A percentile compares a stretch with the other conserved stretches of the same genome.
These are phyloP conservation scores for Addax nasomaculatus DNA, from an alignment of 2,113 vertebrate species.

Conservation along the genomic window DNA sequence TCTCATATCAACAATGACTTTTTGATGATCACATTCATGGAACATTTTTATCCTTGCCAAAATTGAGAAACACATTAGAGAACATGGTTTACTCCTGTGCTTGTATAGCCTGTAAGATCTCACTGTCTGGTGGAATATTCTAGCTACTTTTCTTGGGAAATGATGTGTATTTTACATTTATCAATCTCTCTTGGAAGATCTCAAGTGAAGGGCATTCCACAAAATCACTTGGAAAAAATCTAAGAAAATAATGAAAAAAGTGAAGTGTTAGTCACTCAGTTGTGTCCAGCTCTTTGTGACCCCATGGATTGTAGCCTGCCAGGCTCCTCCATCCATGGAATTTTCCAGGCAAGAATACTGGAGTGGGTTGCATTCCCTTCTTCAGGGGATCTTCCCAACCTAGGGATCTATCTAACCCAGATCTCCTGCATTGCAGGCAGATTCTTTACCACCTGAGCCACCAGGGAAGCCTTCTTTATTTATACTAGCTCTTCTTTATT, in stretches of 20 bases:
- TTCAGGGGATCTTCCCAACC: background rate
- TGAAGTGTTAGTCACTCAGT: background rate
- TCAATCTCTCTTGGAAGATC: background rate
- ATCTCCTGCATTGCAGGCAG: background rate
- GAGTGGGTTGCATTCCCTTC: background rate
- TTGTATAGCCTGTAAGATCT: background rate
- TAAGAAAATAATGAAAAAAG: background rate
- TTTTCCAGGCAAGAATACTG: background rate
- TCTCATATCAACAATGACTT: background rate
- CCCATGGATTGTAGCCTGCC: background rate
- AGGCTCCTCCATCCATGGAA: background rate
- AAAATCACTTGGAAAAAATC: background rate
- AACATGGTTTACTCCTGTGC: background rate
- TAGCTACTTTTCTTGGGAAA: background rate
- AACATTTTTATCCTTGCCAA: background rate
- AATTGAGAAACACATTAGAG: constrained; percentile 27
- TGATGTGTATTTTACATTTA: background rate
- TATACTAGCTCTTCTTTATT: background rate
- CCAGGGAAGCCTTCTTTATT: background rate
- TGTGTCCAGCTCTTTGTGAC: background rate
- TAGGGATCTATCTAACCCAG: background rate
- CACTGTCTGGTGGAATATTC: background rate
- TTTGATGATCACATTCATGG: constrained; percentile 37
- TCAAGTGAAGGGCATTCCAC: background rate
- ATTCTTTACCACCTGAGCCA: background rate